These are phyloP conservation scores for Nannospalax galili DNA, from an alignment of 2,113 vertebrate genomes.

Conservation along the genomic window DNA sequence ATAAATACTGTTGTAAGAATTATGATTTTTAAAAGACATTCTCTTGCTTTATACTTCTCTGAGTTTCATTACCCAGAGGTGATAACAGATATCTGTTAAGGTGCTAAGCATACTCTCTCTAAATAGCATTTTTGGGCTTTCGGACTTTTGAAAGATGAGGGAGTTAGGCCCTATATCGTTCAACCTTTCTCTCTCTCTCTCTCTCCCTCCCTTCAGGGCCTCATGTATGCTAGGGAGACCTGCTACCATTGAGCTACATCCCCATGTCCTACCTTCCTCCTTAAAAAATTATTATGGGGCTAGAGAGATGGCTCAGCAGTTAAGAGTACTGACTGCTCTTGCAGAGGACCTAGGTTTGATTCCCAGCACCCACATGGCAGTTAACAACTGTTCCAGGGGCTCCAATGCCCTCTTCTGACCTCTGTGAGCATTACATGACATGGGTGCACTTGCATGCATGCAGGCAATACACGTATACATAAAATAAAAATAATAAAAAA, in stretches of 20 bases:
- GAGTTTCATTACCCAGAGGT: not conserved
- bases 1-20: not conserved
- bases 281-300: too few relatives aligned
- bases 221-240: not conserved
- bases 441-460: too few relatives aligned
- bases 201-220: not conserved
- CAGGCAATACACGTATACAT: too few relatives aligned
- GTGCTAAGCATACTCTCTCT: conserved; percentile 40
- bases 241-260: not conserved
- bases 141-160: conserved; percentile 32
- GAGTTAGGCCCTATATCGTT: not conserved
- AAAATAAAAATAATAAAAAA: too few relatives aligned
- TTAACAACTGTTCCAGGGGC: too few relatives aligned
- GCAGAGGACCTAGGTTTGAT: too few relatives aligned
- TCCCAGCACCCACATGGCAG: too few relatives aligned
- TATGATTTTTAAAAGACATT: not conserved
- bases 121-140: conserved; percentile 15
- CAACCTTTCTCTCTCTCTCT: not conserved
- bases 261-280: not conserved
- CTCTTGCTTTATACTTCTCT: not conserved
- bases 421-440: too few relatives aligned
- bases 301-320: too few relatives aligned
- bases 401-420: too few relatives aligned
- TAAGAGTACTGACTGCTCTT: too few relatives aligned
- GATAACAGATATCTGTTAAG: not conserved